Evolutionary conservation across 2,113 vertebrate species (phyloP).

Genomic region (Pimephales promelas): DNA sequence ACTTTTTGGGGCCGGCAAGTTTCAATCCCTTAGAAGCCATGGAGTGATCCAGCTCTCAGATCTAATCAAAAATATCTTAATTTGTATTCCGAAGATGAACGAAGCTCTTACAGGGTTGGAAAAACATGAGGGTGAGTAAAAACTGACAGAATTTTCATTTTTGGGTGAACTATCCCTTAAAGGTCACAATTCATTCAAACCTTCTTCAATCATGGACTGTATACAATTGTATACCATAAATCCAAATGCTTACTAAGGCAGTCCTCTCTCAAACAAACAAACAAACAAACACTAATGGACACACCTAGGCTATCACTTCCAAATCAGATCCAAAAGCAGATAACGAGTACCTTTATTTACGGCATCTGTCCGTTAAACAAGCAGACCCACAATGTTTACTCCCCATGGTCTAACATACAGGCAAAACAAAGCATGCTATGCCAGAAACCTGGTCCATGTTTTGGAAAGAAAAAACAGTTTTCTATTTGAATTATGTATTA

Average conservation of each 20-base stretch:
- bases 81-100: no score
- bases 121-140: no score
- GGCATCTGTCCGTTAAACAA: conserved; percentile 21
- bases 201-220: neutral
- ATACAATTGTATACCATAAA: neutral
- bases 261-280: neutral
- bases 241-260: neutral
- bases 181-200: neutral
- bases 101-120: no score
- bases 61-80: no score
- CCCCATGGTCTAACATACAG: conserved; percentile 28
- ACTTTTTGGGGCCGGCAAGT: no score
- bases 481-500: no score
- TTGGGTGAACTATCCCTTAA: no score
- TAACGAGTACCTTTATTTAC: conserved; percentile 13
- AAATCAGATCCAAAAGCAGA: neutral
- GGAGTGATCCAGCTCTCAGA: no score
- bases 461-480: no score
- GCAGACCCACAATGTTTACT: conserved; percentile 22
- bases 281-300: neutral
- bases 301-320: neutral
- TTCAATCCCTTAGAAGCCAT: no score
- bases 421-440: conserved; percentile 30
- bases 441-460: conserved; percentile 1
- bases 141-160: no score